Percentiles rank a stretch among this genome's conserved stretches.
Evolutionary conservation across 2,113 vertebrate genomes (phyloP).

Genomic region (Gnathonemus longibarbis): DNA sequence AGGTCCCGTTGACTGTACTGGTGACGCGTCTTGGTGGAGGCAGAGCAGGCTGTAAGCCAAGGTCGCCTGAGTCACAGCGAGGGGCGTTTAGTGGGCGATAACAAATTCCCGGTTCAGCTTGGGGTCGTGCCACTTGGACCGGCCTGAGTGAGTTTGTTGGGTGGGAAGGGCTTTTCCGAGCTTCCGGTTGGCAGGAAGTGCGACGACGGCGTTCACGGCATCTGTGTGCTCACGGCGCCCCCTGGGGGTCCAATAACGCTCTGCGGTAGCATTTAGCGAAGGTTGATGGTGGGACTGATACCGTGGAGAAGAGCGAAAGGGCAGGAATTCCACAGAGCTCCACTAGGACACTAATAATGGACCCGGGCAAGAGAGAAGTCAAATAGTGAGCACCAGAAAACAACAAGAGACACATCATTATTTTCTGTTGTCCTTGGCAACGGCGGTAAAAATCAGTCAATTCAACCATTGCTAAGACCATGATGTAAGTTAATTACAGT

Average conservation of each 20-base stretch:
- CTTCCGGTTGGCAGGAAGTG: neutral
- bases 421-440: slow-evolving; percentile 10
- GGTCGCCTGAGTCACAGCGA: neutral
- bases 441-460: neutral
- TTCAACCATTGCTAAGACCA: neutral
- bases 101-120: neutral
- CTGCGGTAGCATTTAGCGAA: neutral
- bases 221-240: neutral
- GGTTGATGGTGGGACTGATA: neutral
- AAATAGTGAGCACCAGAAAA: neutral
- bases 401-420: neutral
- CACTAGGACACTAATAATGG: neutral
- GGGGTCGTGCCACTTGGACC: neutral
- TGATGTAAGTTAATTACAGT: slow-evolving; percentile 3
- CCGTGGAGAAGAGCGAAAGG: neutral
- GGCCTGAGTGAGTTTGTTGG: neutral
- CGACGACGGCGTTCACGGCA: neutral
- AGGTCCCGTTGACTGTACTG: neutral
- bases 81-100: neutral
- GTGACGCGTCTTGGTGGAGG: neutral
- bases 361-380: neutral
- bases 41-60: neutral
- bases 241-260: neutral
- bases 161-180: neutral
- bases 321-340: neutral